Percentiles rank a stretch among this genome's conserved stretches.
Conservation (phyloP, 23 tunicate species). For the Halocynthia aurantium region DNA sequence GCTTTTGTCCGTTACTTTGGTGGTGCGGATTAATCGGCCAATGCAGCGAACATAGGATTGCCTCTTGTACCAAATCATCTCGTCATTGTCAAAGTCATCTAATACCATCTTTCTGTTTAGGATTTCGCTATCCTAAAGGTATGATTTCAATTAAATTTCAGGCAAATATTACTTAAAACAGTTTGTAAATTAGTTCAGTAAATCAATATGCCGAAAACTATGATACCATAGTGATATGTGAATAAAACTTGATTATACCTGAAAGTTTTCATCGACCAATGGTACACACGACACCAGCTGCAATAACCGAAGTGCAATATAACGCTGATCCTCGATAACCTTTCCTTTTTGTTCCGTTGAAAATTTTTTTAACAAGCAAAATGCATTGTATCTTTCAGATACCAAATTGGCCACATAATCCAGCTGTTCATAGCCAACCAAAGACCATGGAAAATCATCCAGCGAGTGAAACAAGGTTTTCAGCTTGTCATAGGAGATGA, state of each 20-base stretch:
- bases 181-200: too few relatives aligned
- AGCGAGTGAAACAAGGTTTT: slow-evolving; percentile 10
- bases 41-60: slow-evolving; percentile 49
- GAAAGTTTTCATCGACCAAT: slow-evolving; percentile 22
- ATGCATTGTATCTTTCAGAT: slow-evolving; percentile 42
- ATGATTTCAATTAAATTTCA: too few relatives aligned
- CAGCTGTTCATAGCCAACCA: slow-evolving; percentile 41
- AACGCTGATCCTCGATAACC: slow-evolving; percentile 19
- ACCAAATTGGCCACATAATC: slow-evolving; percentile 51
- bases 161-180: too few relatives aligned
- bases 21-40: slow-evolving; percentile 39
- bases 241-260: too few relatives aligned
- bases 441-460: slow-evolving; percentile 52
- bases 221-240: too few relatives aligned
- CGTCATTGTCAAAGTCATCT: neutral
- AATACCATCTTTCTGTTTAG: neutral
- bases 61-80: slow-evolving; percentile 41
- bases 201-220: too few relatives aligned
- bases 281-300: slow-evolving; percentile 62
- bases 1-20: neutral
- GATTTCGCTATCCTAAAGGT: neutral
- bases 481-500: slow-evolving; percentile 13
- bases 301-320: slow-evolving; percentile 36
- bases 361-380: neutral
- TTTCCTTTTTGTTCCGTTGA: neutral